These are phyloP conservation scores for Phaetusa simplex DNA, from an alignment of 2,113 vertebrate genomes.

Conservation along the genomic window DNA sequence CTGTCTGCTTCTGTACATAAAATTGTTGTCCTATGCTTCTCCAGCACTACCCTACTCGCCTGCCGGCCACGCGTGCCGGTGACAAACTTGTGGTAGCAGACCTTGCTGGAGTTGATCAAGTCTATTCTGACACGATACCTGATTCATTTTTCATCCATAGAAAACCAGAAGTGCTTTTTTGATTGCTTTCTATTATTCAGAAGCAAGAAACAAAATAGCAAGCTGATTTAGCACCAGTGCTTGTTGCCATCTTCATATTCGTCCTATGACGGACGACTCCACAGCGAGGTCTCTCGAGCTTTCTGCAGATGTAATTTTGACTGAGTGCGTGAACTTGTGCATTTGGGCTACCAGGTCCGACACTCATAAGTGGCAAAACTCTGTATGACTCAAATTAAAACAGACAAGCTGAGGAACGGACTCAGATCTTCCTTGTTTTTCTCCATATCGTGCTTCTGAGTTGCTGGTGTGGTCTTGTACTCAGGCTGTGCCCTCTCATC, in stretches of 20 bases:
- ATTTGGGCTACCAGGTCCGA: neutral
- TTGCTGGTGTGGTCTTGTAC: neutral
- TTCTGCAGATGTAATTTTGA: neutral
- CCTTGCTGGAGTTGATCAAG: neutral
- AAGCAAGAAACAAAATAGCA: neutral
- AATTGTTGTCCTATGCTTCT: neutral
- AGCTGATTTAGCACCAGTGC: neutral
- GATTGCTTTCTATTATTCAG: neutral
- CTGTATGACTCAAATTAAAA: neutral
- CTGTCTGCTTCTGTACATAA: neutral
- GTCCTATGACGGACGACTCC: neutral
- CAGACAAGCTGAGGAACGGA: neutral
- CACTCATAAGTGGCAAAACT: neutral
- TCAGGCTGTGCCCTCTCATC: neutral
- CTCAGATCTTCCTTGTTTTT: neutral
- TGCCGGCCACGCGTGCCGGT: neutral
- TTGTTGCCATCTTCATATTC: neutral
- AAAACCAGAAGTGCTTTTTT: neutral
- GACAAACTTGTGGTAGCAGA: neutral
- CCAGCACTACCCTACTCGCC: neutral
- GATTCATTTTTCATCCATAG: neutral
- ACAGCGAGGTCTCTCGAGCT: fast-evolving
- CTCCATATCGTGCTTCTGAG: neutral
- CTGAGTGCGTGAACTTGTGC: fast-evolving
- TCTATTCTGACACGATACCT: neutral